Evolutionary conservation across 2,113 vertebrate genomes (phyloP).

Genomic region (Oryctolagus cuniculus): DNA sequence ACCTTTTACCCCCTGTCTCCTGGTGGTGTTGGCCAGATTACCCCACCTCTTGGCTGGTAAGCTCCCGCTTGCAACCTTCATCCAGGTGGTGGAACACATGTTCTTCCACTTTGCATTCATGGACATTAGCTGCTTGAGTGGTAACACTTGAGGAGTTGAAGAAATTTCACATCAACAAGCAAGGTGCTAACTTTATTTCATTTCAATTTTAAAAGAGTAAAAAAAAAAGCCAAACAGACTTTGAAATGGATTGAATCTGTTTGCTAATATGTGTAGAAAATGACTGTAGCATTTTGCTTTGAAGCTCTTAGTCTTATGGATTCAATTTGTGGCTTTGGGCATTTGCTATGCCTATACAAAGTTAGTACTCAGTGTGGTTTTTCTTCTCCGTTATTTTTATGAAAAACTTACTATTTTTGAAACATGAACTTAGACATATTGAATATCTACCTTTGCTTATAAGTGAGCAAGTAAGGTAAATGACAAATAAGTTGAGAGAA

Average conservation of each 20-base stretch:
- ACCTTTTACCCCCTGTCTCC: slow-evolving; percentile 98
- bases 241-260: slow-evolving; percentile 79
- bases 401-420: slow-evolving; percentile 71
- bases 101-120: neutral
- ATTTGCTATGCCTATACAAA: slow-evolving; percentile 72
- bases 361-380: slow-evolving; percentile 67
- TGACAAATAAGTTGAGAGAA: neutral
- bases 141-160: slow-evolving; percentile 62
- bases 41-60: slow-evolving; percentile 98
- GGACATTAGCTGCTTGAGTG: neutral
- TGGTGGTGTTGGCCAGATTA: slow-evolving; percentile 97
- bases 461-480: slow-evolving; percentile 47
- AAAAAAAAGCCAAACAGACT: neutral
- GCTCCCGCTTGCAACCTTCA: slow-evolving; percentile 81
- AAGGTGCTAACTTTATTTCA: slow-evolving; percentile 71
- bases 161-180: slow-evolving; percentile 55
- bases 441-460: slow-evolving; percentile 51
- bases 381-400: slow-evolving; percentile 51
- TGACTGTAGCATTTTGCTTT: slow-evolving; percentile 81
- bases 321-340: slow-evolving; percentile 83
- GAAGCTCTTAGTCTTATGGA: slow-evolving; percentile 83
- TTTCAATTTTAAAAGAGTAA: slow-evolving; percentile 80
- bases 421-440: slow-evolving; percentile 69
- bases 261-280: slow-evolving; percentile 73
- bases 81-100: slow-evolving; percentile 28